Evolutionary conservation across 2,888 invertebrate species (phyloP).

Genomic region (Dyspetes luteomarginatus): DNA sequence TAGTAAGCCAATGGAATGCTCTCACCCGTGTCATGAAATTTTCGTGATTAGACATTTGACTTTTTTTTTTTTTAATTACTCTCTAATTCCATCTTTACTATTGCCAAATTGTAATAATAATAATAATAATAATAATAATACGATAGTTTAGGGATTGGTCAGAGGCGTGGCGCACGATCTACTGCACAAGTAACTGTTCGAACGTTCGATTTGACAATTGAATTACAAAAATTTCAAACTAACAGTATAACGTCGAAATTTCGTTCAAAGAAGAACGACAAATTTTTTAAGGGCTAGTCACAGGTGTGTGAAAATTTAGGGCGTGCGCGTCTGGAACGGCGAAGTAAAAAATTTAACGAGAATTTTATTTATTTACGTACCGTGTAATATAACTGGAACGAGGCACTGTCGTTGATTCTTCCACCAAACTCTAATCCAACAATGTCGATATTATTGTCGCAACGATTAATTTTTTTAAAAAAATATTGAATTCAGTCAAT

Average conservation of each 20-base stretch:
- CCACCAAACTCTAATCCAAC: slow-evolving; percentile 38
- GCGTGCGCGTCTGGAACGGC: slow-evolving; percentile 27
- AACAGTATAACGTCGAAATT: not conserved
- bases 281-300: not conserved
- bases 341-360: slow-evolving; percentile 4
- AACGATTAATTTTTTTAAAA: not conserved
- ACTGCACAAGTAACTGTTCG: slow-evolving; percentile 20
- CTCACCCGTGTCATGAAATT: no score
- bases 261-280: not conserved
- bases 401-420: slow-evolving; percentile 11
- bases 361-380: slow-evolving; percentile 38
- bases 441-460: not conserved
- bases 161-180: slow-evolving; percentile 63
- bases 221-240: not conserved
- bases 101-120: not conserved
- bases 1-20: no score
- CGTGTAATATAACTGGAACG: slow-evolving; percentile 19
- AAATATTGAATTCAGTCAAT: not conserved
- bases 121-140: not conserved
- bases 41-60: no score
- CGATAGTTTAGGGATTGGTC: slow-evolving; percentile 7
- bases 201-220: not conserved
- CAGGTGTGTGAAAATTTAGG: not conserved
- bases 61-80: no score
- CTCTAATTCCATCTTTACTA: no score